Evolutionary conservation across 2,797 vertebrate genomes (phyloP).

Genomic region (Chrysocyon brachyurus): DNA sequence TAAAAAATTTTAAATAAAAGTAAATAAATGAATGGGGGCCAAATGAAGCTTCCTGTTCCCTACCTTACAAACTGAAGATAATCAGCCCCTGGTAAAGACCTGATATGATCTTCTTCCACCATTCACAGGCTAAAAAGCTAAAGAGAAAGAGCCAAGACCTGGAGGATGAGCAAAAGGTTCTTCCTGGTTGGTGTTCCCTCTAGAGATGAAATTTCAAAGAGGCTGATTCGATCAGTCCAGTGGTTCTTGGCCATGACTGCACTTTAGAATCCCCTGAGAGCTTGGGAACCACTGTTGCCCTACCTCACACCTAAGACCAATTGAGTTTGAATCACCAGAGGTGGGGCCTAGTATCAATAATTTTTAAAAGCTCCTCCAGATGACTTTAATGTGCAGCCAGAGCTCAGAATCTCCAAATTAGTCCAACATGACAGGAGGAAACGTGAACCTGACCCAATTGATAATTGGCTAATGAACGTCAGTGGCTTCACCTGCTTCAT

Average conservation of each 20-base stretch:
- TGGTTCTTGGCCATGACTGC: not conserved
- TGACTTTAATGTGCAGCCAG: not conserved
- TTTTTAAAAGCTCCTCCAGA: not conserved
- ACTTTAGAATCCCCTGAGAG: not conserved
- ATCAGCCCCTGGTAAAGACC: not conserved
- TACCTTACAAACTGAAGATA: not conserved
- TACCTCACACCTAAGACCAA: not conserved
- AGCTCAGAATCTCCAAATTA: too few species aligned
- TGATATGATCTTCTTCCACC: too few species aligned
- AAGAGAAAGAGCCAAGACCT: not conserved
- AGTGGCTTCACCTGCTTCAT: not conserved
- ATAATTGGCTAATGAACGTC: not conserved
- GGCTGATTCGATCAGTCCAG: not conserved
- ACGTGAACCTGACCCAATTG: fast-evolving
- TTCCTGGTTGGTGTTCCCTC: not conserved
- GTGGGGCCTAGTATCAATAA: not conserved
- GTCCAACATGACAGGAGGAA: not conserved
- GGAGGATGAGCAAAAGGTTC: not conserved
- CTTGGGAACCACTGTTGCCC: not conserved
- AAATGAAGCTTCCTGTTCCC: not conserved
- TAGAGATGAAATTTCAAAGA: not conserved
- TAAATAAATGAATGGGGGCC: not conserved
- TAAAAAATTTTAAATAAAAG: not conserved
- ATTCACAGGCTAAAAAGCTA: not conserved
- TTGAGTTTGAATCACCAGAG: not conserved